Percentiles rank a stretch among this genome's conserved stretches.
Evolutionary conservation across 2,113 vertebrate genomes (phyloP).

Genomic region (Serranochromis macrocephalus): DNA sequence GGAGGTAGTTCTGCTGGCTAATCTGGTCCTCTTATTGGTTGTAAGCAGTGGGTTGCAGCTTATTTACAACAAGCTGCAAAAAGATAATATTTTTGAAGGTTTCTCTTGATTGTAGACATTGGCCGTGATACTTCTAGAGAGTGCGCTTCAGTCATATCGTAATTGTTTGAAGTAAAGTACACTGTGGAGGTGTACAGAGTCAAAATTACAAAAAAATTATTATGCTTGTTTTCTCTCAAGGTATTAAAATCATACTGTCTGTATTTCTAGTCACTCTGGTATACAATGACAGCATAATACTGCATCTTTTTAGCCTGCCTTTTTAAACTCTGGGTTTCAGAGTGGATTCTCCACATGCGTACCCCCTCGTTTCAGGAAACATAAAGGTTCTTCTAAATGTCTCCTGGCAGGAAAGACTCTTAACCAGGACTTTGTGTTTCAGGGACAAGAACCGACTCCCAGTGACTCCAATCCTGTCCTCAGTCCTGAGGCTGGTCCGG

Average conservation of each 20-base stretch:
- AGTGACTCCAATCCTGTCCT: slow-evolving; percentile 89
- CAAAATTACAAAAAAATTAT: neutral
- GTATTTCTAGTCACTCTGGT: neutral
- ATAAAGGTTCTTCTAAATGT: neutral
- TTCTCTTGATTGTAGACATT: neutral
- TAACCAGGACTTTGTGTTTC: neutral
- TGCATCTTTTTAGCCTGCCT: neutral
- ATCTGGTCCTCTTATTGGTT: neutral
- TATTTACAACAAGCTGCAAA: neutral
- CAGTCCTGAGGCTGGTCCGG: slow-evolving; percentile 84
- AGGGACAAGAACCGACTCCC: slow-evolving; percentile 93
- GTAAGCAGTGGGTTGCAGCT: neutral
- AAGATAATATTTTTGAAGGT: neutral
- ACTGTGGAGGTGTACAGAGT: neutral
- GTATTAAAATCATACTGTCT: neutral
- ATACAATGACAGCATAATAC: neutral
- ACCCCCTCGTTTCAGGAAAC: neutral
- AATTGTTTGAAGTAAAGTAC: neutral
- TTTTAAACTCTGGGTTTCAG: neutral
- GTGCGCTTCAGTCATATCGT: neutral
- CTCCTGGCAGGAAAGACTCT: neutral
- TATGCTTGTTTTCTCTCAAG: neutral
- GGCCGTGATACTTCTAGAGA: neutral
- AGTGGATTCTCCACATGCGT: neutral
- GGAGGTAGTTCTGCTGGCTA: neutral